phyloP scores from a whole-genome alignment of 1,140 invertebrate species.

The Rhynchophorus ferrugineus region DNA sequence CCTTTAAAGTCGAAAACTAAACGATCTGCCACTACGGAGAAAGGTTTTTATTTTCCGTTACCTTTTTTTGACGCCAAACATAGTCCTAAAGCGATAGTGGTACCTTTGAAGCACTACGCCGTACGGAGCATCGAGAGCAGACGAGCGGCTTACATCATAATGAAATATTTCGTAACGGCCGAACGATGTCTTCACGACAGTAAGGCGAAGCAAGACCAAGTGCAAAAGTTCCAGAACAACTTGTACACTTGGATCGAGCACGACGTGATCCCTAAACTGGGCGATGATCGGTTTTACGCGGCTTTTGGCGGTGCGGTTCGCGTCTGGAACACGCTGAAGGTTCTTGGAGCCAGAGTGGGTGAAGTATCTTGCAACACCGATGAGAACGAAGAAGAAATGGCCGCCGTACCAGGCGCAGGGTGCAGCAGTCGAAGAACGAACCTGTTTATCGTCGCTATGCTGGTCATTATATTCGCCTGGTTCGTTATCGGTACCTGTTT shows the following conservation, averaged over 20 bases:
- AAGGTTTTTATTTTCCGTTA: constrained; percentile 36
- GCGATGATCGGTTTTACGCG: constrained; percentile 52
- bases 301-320: constrained; percentile 52
- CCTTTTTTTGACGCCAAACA: constrained; percentile 45
- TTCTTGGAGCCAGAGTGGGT: constrained; percentile 16
- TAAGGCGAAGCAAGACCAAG: constrained; percentile 31
- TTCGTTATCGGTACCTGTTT: constrained; percentile 35
- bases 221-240: constrained; percentile 48
- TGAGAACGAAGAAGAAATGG: constrained; percentile 20
- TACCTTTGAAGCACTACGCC: constrained; percentile 43
- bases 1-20: constrained; percentile 5
- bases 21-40: constrained; percentile 7
- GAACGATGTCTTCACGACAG: constrained; percentile 44
- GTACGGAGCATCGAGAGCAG: constrained; percentile 47
- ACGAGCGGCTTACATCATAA: constrained; percentile 45
- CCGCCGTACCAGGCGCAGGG: constrained; percentile 1
- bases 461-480: constrained; percentile 35
- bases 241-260: constrained; percentile 50
- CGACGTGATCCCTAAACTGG: constrained; percentile 47
- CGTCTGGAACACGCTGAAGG: constrained; percentile 48
- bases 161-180: constrained; percentile 49
- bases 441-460: constrained; percentile 29
- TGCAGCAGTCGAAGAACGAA: constrained; percentile 7
- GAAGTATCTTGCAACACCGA: constrained; percentile 4
- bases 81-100: constrained; percentile 42